Evolutionary conservation across 2,113 vertebrate genomes (phyloP), one percentile per base, ranked within the genome.

Genomic region (Peromyscus leucopus): DNA sequence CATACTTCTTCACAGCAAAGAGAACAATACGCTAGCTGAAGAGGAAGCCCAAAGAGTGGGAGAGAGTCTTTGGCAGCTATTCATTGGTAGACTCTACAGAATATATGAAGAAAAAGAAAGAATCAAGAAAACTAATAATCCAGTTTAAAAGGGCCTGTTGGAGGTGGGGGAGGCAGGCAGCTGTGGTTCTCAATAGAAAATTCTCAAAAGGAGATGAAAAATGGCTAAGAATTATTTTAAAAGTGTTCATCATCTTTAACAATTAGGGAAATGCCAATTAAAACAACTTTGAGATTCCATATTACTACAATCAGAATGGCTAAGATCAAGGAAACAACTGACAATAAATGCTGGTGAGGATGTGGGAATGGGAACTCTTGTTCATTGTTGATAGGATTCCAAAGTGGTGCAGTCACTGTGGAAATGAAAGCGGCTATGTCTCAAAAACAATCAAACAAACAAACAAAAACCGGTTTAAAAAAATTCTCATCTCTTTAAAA

Each of bases 401-500:
- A 83, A 63, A 85, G 24, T 84, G 3, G 55, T 17, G 15, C 82
- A 84, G 57, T n/a, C 10, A 28, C 82, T 42, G 22, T 61, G 22
- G 57, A 39, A 83, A 61, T 83, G 82, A 83, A 36, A 63, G 24
- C 28, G 36, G 36, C 26, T 31, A 39, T 28, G 57, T 84, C 57
- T 63, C n/a, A 84, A 63, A 78, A 78, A 17, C 39, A 31, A 28
- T n/a, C 17, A 24, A 12, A 10, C 3, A 79, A 33, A 33, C 2
- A 46, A 46, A 80, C 31, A 36, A 19, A 39, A 42, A 42, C 65
- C 1, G 9, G 28, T 67, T 67, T 1, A 13, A 69, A 69, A 69
- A 69, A 71, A 71, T 36, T 90, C 15, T 89, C 84, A 85, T 82
- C 39, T 69, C 33, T 19, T 85, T 86, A 92, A 90, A 59, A 76